Conservation (phyloP, 2,113 vertebrate genomes). For the Tiliqua scincoides region DNA sequence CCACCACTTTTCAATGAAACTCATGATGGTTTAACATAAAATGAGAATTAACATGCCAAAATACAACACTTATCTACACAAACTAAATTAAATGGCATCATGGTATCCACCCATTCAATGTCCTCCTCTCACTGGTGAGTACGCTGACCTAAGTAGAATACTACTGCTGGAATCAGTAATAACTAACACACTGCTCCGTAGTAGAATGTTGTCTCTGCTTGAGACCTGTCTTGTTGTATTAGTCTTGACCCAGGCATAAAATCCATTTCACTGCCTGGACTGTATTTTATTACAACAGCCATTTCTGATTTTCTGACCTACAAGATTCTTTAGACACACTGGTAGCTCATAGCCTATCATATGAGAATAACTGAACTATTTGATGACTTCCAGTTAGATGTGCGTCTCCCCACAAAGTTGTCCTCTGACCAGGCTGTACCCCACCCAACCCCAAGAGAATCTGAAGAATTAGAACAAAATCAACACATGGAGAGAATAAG, state of each 20-base stretch:
- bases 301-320: neutral
- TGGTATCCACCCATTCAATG: neutral
- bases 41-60: neutral
- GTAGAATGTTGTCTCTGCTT: neutral
- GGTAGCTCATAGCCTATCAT: neutral
- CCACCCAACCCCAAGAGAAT: constrained; percentile 27
- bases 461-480: constrained; percentile 16
- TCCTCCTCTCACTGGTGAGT: neutral
- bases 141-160: neutral
- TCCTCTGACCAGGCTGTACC: neutral
- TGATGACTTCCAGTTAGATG: neutral
- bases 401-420: neutral
- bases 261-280: neutral
- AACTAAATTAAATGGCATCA: neutral
- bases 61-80: neutral
- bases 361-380: neutral
- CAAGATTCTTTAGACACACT: neutral
- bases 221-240: neutral
- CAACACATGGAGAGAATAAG: constrained; percentile 15
- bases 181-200: neutral
- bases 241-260: neutral
- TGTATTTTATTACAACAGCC: neutral
- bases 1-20: neutral
- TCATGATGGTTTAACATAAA: neutral
- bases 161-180: neutral